Conservation (phyloP, 2,113 vertebrate genomes). For the Actenoides hombroni region DNA sequence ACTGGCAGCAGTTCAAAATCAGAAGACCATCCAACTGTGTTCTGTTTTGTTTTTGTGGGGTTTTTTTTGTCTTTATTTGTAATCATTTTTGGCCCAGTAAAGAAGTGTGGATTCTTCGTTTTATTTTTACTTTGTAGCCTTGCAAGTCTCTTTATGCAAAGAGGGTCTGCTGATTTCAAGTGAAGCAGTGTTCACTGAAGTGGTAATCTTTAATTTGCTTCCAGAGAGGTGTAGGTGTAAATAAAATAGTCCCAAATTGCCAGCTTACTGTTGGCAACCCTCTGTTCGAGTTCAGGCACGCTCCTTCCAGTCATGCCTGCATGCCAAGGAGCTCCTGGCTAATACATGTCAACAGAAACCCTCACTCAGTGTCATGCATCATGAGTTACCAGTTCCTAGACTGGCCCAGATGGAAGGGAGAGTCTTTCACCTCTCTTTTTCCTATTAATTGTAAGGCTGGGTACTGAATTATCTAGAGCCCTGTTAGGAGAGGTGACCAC, state of each 20-base stretch:
- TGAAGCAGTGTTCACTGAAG: not conserved
- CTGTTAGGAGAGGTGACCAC: not conserved
- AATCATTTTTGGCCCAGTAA: not conserved
- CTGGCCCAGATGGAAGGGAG: not conserved
- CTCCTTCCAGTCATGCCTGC: not conserved
- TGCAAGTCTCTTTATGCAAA: not conserved
- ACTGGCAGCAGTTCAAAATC: not conserved
- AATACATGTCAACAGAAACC: conserved; percentile 20
- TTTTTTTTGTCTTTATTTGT: not conserved
- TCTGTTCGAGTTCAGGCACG: not conserved
- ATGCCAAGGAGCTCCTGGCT: not conserved
- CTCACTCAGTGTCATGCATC: not conserved
- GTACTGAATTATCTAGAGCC: not conserved
- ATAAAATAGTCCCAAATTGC: not conserved
- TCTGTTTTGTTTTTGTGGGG: not conserved
- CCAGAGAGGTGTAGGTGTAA: not conserved
- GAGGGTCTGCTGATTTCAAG: not conserved
- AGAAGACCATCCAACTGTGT: not conserved
- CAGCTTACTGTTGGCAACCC: not conserved
- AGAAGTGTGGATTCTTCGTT: not conserved
- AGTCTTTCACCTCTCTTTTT: not conserved
- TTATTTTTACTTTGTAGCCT: not conserved
- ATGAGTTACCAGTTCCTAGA: conserved; percentile 9
- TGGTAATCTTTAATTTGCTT: conserved; percentile 5
- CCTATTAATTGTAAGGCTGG: not conserved